Evolutionary conservation across 2,888 invertebrate species (phyloP), one percentile per base, ranked within the genome.

Genomic region (Drosophila borborema): DNA sequence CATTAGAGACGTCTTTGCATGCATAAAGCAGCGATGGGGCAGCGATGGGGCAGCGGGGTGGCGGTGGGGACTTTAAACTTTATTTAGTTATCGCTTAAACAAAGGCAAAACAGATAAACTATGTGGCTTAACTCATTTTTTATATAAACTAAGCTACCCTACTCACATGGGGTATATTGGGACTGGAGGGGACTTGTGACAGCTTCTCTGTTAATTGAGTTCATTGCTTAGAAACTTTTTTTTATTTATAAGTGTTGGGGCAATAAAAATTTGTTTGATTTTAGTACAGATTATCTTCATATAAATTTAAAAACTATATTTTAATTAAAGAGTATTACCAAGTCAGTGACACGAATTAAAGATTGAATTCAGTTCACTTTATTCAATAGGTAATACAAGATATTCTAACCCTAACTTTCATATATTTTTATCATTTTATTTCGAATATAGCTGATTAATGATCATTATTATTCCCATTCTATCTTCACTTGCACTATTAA

Each of bases 71-170:
- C 40, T 61, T 73, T 63, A 71, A 79, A 86, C 80, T 86, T 82
- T 88, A 85, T 80, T 85, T 88, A 88, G 89, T 88, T 80, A 75
- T 74, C 86, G 81, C 63, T 80, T 80, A 87, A 81, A 81, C 83
- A 81, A 77, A 80, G 64, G 49, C 66, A 59, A 58, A 70, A 28
- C 71, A 31, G 48, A 58, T 60, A 55, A 80, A 74, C 74, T 74
- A 78, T 71, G 60, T 43, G 34, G 20, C 58, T 58, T 16, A 67
- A 40, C 51, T 63, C 51, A 68, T 51, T 51, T n/a, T 41, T 54
- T 54, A 20, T 53, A 40, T 3, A 7, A 18, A 20, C 40, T 23
- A 40, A 34, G 36, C 28, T 78, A 46, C 74, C 59, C 64, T 40
- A 40, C 5, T 18, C 3, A n/a, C 10, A 16, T 38, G 34, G 51